Evolutionary conservation across 2,888 invertebrate species (phyloP).

Genomic region (Troides oblongomaculatus): DNA sequence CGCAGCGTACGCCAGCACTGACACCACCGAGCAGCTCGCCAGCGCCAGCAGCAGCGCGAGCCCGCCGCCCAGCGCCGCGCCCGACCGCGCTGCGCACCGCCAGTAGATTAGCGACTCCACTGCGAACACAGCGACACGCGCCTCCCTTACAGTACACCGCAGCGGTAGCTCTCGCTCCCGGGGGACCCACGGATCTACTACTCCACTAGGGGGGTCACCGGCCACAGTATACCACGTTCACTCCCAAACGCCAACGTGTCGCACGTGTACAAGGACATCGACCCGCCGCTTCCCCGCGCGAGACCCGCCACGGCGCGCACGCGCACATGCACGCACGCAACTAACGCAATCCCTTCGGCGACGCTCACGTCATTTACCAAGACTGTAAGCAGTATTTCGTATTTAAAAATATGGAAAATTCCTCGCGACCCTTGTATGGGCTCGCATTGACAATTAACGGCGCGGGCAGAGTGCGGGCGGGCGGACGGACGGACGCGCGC

Average conservation of each 20-base stretch:
- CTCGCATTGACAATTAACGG: background rate
- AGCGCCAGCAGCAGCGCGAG: slow-evolving; percentile 94
- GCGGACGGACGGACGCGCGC: no score
- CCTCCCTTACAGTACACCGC: background rate
- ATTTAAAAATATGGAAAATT: no score
- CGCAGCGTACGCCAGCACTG: slow-evolving; percentile 95
- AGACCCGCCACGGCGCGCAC: no score
- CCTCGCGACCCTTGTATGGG: no score
- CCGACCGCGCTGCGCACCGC: slow-evolving; percentile 97
- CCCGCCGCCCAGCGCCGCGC: slow-evolving; percentile 94
- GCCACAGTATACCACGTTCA: background rate
- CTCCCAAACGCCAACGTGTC: no score
- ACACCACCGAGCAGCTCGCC: slow-evolving; percentile 96
- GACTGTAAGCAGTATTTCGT: no score
- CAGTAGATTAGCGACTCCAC: slow-evolving; percentile 98
- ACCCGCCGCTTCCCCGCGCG: no score
- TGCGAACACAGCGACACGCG: slow-evolving; percentile 65
- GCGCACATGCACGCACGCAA: no score
- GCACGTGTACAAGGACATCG: no score
- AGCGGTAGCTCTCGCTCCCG: background rate
- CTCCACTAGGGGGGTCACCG: background rate
- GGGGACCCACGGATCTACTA: no score
- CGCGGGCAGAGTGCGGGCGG: background rate
- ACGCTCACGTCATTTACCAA: no score
- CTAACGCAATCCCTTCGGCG: no score